Percentiles rank a stretch among this genome's conserved stretches.
Evolutionary conservation across 2,113 vertebrate species (phyloP).

Genomic region (Scophthalmus maximus): DNA sequence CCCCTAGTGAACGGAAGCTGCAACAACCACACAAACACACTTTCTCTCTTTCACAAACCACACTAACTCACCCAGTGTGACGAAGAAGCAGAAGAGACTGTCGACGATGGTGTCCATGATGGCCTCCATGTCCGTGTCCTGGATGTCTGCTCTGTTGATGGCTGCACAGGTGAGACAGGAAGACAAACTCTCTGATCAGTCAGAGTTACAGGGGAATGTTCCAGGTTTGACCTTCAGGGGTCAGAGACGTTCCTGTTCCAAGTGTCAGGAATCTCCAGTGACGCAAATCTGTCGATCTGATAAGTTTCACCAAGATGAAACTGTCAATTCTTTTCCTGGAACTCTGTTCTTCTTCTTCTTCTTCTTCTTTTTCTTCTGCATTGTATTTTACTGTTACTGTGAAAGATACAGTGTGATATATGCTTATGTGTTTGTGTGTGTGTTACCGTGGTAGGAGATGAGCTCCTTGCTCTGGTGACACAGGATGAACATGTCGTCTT

Average conservation of each 20-base stretch:
- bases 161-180: slow-evolving; percentile 76
- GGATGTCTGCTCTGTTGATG: slow-evolving; percentile 95
- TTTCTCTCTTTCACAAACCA: too few species aligned
- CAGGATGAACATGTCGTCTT: slow-evolving; percentile 98
- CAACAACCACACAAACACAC: slow-evolving; percentile 9
- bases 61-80: slow-evolving; percentile 95
- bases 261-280: too few species aligned
- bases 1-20: slow-evolving; percentile 41
- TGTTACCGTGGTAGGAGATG: slow-evolving; percentile 94
- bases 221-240: too few species aligned
- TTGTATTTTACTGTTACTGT: too few species aligned
- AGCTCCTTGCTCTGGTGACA: slow-evolving; percentile 98
- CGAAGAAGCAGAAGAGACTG: slow-evolving; percentile 99
- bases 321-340: too few species aligned
- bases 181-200: too few species aligned
- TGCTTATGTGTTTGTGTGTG: slow-evolving; percentile 22
- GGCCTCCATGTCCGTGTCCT: slow-evolving; percentile 96
- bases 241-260: too few species aligned
- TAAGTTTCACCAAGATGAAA: too few species aligned
- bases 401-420: too few species aligned
- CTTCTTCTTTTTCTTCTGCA: too few species aligned
- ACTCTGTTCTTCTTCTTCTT: too few species aligned
- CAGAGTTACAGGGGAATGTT: too few species aligned
- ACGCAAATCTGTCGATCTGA: background rate
- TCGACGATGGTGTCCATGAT: slow-evolving; percentile 99